Conservation (phyloP, 2,888 invertebrate species). For the Cinara cedri region DNA sequence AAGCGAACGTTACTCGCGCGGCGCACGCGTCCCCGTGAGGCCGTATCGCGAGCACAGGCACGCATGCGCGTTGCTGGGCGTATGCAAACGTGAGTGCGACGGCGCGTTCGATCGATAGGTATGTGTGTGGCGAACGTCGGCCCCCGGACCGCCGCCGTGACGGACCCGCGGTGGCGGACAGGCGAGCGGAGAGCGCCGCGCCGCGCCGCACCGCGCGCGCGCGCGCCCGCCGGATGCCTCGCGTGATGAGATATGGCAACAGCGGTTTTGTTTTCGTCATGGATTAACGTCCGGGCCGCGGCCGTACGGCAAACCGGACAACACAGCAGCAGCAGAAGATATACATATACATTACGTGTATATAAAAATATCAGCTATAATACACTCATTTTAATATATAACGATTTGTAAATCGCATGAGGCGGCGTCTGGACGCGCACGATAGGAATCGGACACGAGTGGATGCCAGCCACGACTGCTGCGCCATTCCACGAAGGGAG, state of each 20-base stretch:
- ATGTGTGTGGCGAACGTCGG: slow-evolving; percentile 22
- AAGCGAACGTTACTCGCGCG: background rate
- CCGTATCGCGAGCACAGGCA: background rate
- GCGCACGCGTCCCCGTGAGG: background rate
- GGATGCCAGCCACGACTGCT: too few species aligned
- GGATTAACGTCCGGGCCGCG: slow-evolving; percentile 34
- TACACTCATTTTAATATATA: too few species aligned
- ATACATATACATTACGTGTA: slow-evolving; percentile 36
- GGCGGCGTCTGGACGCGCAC: slow-evolving; percentile 30
- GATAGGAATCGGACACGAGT: slow-evolving; percentile 42
- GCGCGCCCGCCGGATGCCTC: slow-evolving; percentile 33
- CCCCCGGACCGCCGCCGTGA: slow-evolving; percentile 20
- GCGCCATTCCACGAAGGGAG: too few species aligned
- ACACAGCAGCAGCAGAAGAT: slow-evolving; percentile 11
- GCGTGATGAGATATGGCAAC: slow-evolving; percentile 54
- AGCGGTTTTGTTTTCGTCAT: slow-evolving; percentile 56
- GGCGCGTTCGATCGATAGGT: slow-evolving; percentile 30
- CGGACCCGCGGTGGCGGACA: slow-evolving; percentile 3
- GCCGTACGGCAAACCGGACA: slow-evolving; percentile 26
- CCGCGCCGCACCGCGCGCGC: slow-evolving; percentile 8
- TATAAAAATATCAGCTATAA: too few species aligned
- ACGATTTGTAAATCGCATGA: slow-evolving; percentile 16
- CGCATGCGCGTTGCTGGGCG: slow-evolving; percentile 40
- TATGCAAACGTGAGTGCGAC: background rate
- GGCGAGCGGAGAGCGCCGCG: background rate